phyloP scores from a whole-genome alignment of 30 jellyfish, hydroid and myxozoan species.

The Cassiopea xamachana region DNA sequence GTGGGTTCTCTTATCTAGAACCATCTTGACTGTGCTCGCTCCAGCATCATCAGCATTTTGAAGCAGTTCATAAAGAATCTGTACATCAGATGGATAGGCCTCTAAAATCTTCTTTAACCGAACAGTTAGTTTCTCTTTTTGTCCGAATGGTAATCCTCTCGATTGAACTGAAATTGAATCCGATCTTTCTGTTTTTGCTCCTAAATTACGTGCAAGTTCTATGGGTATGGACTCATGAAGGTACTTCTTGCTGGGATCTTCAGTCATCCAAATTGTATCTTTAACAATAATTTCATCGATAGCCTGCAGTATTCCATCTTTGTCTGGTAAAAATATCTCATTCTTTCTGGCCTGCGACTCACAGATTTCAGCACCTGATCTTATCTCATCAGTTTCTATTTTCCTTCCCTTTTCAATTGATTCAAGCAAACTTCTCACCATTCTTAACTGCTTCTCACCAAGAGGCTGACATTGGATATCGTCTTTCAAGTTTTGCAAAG shows the following conservation, averaged over 20 bases:
- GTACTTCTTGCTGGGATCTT: constrained; percentile 30
- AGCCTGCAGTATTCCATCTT: constrained; percentile 5
- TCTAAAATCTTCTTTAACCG: constrained; percentile 72
- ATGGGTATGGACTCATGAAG: constrained; percentile 53
- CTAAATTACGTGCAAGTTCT: constrained; percentile 26
- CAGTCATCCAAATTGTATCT: constrained; percentile 63
- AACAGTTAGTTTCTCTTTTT: constrained; percentile 68
- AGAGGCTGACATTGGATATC: not conserved
- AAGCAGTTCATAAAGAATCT: constrained; percentile 68
- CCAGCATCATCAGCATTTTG: constrained; percentile 96
- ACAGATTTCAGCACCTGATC: not conserved
- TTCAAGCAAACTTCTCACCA: constrained; percentile 53
- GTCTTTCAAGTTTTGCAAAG: constrained; percentile 11
- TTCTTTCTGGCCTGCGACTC: not conserved
- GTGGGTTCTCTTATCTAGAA: constrained; percentile 67
- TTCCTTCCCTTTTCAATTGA: not conserved
- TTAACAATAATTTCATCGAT: constrained; percentile 25
- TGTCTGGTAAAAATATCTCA: constrained; percentile 61
- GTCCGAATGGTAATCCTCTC: constrained; percentile 69
- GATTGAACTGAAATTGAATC: constrained; percentile 13
- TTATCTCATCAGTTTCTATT: not conserved
- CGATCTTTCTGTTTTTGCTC: constrained; percentile 68
- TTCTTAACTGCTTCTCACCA: constrained; percentile 13
- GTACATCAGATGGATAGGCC: constrained; percentile 66
- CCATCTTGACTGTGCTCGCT: constrained; percentile 71